Evolutionary conservation across 2,888 invertebrate species (phyloP), one percentile per base, ranked within the genome.

Genomic region (Altica lythri): DNA sequence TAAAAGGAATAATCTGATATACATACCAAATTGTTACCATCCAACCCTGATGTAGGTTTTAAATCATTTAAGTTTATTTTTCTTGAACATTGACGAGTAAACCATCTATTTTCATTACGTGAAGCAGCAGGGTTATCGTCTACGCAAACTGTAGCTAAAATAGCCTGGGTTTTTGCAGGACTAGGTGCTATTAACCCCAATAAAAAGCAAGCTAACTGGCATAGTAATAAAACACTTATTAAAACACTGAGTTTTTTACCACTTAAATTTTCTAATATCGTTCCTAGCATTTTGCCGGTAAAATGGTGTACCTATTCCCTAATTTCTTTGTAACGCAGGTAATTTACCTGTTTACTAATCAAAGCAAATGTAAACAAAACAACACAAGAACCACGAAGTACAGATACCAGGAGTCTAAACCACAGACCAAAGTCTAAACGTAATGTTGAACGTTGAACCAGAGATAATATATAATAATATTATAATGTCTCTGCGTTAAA

Each of bases 191-290:
- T 83, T 59, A 90, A 77, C 29, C 89, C 90, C 71, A 99, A 85
- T 47, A 98, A 79, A 75, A 98, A 98, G 78, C 96, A 97, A 62
- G 84, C 80, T 55, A 93, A 69, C 79, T 96, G 95, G 67, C 89
- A 86, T 51, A 92, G 67, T 62, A 97, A 77, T 63, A 98, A 81
- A 67, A 87, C 78, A 40, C 84, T 78, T 25, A 95, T 92, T 68
- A 99, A 82, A 68, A 92, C 83, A 45, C 88, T 85, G 25, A 99
- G 81, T 78, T 99, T 99, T 65, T 88, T 86, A 46, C 94, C 95
- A 77, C 97, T 98, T 54, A 99, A 79, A 77, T 97, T 98, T 79
- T 99, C 99, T 59, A 99, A 84, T 67, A 99, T 94, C 30, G 98
- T 96, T 32, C 98, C 99, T 53, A 88, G 83, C 92, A 92, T 92